Evolutionary conservation across 2,888 invertebrate genomes (phyloP), one percentile per base, ranked within the genome.

Genomic region (Drosophila colorata): DNA sequence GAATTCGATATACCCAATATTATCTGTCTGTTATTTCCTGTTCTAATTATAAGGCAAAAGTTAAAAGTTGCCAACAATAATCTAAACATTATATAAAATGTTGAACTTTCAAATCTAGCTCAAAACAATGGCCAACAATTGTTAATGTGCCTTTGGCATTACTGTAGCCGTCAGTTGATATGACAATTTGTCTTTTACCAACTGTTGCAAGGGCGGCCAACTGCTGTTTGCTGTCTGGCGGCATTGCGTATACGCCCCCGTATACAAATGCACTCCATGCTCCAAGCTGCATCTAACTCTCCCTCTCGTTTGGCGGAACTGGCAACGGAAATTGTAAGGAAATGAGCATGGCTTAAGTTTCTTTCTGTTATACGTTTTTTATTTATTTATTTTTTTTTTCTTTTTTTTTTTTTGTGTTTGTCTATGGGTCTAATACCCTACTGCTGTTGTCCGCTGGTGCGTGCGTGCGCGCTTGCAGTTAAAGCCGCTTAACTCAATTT

Each of bases 331-430:
- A 84, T 84, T 77, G 78, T 63, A 46, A 77, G 83, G 83, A 84
- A 84, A 84, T 87, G 85, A 84, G 69, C 77, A 84, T 73, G 87
- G 78, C 69, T 83, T 71, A 64, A 74, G 73, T 78, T 78, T 60
- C 52, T 53, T 23, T 41, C 49, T 56, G 33, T 60, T 61, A 40
- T n/a, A n/a, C n/a, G 33, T 38, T 40, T 20, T 48, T 18, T 47
- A 7, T 25, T 1, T 25, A 25, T 25, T 25, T 55, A 51, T 37
- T 37, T 48, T 46, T 47, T 55, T 14, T 37, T 56, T 43, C 51
- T 40, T 11, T 14, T 9, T 2, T 14, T 37, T 4, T 28, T 25
- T 38, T 33, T 46, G 43, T 56, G 40, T 40, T 66, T 49, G 41
- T 48, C 31, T 41, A 18, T 20, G n/a, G 25, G 8, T 3, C 14